phyloP scores from a whole-genome alignment of 2,113 vertebrate species.

The Tetrao urogallus region DNA sequence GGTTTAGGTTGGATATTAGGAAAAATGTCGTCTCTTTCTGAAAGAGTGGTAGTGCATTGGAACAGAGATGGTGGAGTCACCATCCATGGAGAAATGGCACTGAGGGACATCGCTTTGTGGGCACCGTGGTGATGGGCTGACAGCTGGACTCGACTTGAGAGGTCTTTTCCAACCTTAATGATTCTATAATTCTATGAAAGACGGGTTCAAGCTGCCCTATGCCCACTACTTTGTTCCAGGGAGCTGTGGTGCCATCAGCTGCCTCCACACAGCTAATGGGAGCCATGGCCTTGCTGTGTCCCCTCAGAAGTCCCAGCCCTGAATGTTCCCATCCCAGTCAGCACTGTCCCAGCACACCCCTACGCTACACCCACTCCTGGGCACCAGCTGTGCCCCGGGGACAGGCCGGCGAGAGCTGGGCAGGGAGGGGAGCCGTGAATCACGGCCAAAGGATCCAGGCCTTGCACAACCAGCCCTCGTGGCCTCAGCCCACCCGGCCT shows the following conservation, averaged over 20 bases:
- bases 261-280: background rate
- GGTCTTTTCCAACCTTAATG: background rate
- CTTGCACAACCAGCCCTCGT: slow-evolving; percentile 32
- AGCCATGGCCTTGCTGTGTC: background rate
- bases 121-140: background rate
- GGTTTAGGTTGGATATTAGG: background rate
- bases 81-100: background rate
- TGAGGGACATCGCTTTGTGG: background rate
- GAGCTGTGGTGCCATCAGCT: accelerated
- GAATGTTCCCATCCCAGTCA: background rate
- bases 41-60: background rate
- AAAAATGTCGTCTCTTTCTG: background rate
- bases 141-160: background rate
- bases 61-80: background rate
- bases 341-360: background rate
- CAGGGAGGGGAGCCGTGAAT: slow-evolving; percentile 22
- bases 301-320: background rate
- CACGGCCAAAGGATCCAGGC: background rate
- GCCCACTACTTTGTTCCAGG: background rate
- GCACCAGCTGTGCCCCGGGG: slow-evolving; percentile 3
- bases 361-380: background rate
- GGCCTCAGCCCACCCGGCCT: background rate
- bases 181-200: background rate
- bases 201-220: accelerated
- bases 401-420: background rate